Conservation (phyloP, 2,888 invertebrate genomes). For the Auanema freiburgensis region DNA sequence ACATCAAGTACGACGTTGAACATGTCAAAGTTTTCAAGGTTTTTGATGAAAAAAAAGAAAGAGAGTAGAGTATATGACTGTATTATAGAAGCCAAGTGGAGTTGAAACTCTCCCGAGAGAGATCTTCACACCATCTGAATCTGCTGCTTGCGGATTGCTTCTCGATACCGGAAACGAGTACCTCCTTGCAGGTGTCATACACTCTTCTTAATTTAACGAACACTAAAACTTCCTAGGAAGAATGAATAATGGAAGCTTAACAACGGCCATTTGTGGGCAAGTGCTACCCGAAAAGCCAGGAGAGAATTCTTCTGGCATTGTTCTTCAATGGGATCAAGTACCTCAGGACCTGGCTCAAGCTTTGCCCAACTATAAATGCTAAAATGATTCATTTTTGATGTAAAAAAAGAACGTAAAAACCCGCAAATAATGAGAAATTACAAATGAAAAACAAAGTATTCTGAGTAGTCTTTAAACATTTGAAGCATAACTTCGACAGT, state of each 20-base stretch:
- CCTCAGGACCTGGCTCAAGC: slow-evolving; percentile 23
- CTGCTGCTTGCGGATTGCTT: slow-evolving; percentile 57
- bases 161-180: slow-evolving; percentile 58
- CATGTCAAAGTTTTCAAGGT: slow-evolving; percentile 56
- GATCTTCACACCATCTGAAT: slow-evolving; percentile 58
- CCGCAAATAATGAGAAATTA: too few species aligned
- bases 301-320: slow-evolving; percentile 35
- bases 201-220: not conserved
- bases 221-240: slow-evolving; percentile 25
- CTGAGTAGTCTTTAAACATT: too few species aligned
- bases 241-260: slow-evolving; percentile 29
- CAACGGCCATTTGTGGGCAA: slow-evolving; percentile 41
- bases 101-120: slow-evolving; percentile 46
- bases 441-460: too few species aligned
- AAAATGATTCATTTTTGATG: slow-evolving; percentile 2
- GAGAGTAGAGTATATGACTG: not conserved
- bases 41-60: not conserved
- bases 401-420: too few species aligned
- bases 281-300: slow-evolving; percentile 32
- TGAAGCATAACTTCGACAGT: too few species aligned
- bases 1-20: slow-evolving; percentile 55
- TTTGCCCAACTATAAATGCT: slow-evolving; percentile 19
- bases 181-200: slow-evolving; percentile 48
- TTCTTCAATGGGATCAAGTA: slow-evolving; percentile 55
- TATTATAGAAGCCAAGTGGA: slow-evolving; percentile 43